Conservation (phyloP, 2,113 vertebrate species). For the Paracanthobrama guichenoti region DNA sequence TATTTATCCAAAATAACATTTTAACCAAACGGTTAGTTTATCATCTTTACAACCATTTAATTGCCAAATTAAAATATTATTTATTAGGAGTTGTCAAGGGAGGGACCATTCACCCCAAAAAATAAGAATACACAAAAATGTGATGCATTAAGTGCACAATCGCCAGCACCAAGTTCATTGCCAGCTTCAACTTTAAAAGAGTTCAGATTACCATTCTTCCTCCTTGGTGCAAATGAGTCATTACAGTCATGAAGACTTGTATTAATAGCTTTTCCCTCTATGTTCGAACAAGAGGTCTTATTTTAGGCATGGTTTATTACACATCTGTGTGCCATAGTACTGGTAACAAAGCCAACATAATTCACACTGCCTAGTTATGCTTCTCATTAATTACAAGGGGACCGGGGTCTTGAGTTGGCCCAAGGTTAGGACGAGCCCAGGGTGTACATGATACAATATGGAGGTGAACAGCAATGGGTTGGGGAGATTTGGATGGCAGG, state of each 20-base stretch:
- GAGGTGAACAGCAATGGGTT: slow-evolving; percentile 35
- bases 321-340: slow-evolving; percentile 40
- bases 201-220: slow-evolving; percentile 9
- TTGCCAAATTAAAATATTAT: no score
- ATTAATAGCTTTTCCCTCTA: slow-evolving; percentile 25
- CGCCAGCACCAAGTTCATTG: neutral
- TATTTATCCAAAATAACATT: no score
- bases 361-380: slow-evolving; percentile 45
- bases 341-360: slow-evolving; percentile 51
- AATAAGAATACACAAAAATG: neutral
- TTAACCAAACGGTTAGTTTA: no score
- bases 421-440: slow-evolving; percentile 50
- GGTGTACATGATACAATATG: slow-evolving; percentile 46
- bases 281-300: slow-evolving; percentile 54
- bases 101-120: neutral
- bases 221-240: slow-evolving; percentile 37
- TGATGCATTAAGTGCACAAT: neutral
- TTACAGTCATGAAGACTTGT: slow-evolving; percentile 22
- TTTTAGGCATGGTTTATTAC: slow-evolving; percentile 42
- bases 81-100: neutral
- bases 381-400: slow-evolving; percentile 41
- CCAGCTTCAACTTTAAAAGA: slow-evolving; percentile 11
- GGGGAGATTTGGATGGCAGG: slow-evolving; percentile 31
- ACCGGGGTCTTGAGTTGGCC: slow-evolving; percentile 31
- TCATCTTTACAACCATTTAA: no score